Conservation (phyloP, 1,140 invertebrate genomes). For the Zophobas morio region DNA sequence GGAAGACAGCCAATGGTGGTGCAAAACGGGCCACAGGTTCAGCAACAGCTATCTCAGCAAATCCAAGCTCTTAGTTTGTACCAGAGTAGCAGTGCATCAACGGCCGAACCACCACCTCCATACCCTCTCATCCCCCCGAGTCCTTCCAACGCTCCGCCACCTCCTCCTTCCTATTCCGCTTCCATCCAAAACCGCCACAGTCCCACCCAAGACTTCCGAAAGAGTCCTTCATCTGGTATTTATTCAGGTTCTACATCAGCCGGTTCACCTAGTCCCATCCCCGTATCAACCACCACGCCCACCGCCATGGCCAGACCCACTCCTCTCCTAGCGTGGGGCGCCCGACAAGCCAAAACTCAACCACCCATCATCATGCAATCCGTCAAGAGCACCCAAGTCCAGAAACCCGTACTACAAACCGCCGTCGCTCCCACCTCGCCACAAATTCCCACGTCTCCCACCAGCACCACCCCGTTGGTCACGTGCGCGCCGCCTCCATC, state of each 20-base stretch:
- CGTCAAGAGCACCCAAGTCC: conserved; percentile 94
- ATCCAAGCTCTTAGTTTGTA: conserved; percentile 89
- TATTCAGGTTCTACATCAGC: conserved; percentile 85
- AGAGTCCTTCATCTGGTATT: conserved; percentile 82
- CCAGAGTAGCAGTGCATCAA: conserved; percentile 71
- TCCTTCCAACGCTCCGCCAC: conserved; percentile 76
- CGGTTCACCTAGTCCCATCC: conserved; percentile 86
- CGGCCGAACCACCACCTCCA: conserved; percentile 81
- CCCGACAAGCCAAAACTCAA: conserved; percentile 86
- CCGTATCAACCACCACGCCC: conserved; percentile 75
- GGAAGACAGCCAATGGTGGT: conserved; percentile 82
- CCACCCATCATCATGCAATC: conserved; percentile 96
- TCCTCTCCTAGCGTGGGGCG: conserved; percentile 83
- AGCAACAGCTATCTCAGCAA: conserved; percentile 88
- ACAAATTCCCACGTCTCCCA: conserved; percentile 70
- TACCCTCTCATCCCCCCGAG: conserved; percentile 77
- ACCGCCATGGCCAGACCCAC: conserved; percentile 80
- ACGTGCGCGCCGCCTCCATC: conserved; percentile 82
- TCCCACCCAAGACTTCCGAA: conserved; percentile 82
- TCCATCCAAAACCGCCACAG: conserved; percentile 90
- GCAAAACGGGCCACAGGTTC: conserved; percentile 84
- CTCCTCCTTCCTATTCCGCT: conserved; percentile 86
- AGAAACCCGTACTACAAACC: conserved; percentile 94
- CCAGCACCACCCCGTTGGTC: conserved; percentile 66
- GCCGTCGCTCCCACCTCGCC: conserved; percentile 90